phyloP scores from a whole-genome alignment of 1,140 invertebrate genomes.

The Chelonus insularis region DNA sequence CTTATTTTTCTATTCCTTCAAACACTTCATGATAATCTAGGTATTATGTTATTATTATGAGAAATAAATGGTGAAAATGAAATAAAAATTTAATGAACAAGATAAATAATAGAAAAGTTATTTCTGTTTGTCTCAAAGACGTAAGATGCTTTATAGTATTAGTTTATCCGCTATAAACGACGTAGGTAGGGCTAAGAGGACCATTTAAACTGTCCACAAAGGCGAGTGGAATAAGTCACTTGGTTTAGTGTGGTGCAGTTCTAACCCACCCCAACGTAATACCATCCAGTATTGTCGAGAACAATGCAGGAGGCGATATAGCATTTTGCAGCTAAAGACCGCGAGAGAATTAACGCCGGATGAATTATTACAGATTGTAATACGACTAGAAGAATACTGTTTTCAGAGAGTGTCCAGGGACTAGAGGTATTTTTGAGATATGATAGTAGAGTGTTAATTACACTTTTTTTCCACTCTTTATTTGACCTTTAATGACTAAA shows the following conservation, averaged over 20 bases:
- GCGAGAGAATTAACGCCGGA: slow-evolving; percentile 10
- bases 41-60: too few species aligned
- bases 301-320: slow-evolving; percentile 24
- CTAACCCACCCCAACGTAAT: background rate
- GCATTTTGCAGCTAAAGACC: slow-evolving; percentile 18
- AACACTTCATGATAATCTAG: too few species aligned
- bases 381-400: slow-evolving; percentile 8
- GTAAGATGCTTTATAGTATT: background rate
- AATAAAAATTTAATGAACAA: too few species aligned
- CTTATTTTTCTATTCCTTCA: too few species aligned
- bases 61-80: too few species aligned
- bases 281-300: background rate
- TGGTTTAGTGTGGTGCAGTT: background rate
- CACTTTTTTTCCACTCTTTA: too few species aligned
- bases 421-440: too few species aligned
- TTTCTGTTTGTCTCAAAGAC: too few species aligned
- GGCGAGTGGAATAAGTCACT: background rate
- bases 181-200: slow-evolving; percentile 1
- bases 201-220: slow-evolving; percentile 19
- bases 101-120: too few species aligned
- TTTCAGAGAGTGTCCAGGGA: too few species aligned
- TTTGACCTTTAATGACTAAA: too few species aligned
- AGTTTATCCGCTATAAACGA: slow-evolving; percentile 3
- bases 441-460: too few species aligned
- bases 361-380: slow-evolving; percentile 15